These are phyloP conservation scores for Seira ritae DNA, from an alignment of 2,888 invertebrate genomes.

Conservation along the genomic window DNA sequence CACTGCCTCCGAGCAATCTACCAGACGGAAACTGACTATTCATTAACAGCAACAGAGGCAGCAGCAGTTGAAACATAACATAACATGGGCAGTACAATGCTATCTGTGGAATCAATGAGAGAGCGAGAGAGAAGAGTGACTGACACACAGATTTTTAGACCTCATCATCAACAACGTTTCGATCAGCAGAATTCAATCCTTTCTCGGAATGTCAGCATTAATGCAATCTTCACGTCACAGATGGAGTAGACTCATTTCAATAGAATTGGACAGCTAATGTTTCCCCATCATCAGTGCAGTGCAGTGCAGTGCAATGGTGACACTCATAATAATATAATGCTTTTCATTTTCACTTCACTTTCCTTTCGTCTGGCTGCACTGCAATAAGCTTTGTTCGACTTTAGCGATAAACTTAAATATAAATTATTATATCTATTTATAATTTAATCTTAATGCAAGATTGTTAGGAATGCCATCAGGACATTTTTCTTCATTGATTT, in stretches of 20 bases:
- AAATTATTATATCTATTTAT: too few relatives aligned
- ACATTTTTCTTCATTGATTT: too few relatives aligned
- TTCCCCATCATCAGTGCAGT: constrained; percentile 1
- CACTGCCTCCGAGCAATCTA: too few relatives aligned
- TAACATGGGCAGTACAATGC: not conserved
- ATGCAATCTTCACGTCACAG: constrained; percentile 48
- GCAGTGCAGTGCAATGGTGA: not conserved
- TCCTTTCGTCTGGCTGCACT: too few relatives aligned
- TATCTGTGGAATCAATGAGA: not conserved
- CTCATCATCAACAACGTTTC: not conserved
- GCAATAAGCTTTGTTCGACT: too few relatives aligned
- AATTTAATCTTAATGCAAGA: too few relatives aligned
- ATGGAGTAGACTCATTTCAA: constrained; percentile 48
- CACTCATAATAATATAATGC: too few relatives aligned
- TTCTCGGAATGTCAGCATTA: constrained; percentile 29
- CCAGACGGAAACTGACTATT: not conserved
- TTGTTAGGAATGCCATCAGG: too few relatives aligned
- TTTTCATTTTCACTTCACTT: not conserved
- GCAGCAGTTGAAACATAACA: not conserved
- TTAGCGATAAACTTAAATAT: too few relatives aligned
- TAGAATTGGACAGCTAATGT: not conserved
- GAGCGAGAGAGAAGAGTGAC: not conserved
- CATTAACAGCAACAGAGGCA: not conserved
- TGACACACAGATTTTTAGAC: constrained; percentile 5
- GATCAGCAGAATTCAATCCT: constrained; percentile 25